Percentiles rank a stretch among this genome's conserved stretches.
Conservation (phyloP, 2,888 invertebrate species). For the Adelognathus sp. region DNA sequence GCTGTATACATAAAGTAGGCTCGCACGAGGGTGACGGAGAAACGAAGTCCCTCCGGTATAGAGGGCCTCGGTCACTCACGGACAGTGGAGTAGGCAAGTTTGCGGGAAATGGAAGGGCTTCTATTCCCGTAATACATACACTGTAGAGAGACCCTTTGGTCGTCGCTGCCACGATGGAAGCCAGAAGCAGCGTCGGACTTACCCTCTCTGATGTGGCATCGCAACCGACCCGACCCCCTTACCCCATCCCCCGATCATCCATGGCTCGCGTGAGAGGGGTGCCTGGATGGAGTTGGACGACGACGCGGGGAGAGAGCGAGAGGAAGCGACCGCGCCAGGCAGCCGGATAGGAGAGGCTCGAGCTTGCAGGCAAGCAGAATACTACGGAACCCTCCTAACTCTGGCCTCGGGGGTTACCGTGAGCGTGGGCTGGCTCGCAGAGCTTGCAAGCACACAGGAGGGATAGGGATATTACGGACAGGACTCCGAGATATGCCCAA, state of each 20-base stretch:
- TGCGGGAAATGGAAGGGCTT: conserved; percentile 24
- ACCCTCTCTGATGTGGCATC: conserved; percentile 57
- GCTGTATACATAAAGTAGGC: not conserved
- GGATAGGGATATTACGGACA: conserved; percentile 79
- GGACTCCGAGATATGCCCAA: conserved; percentile 78
- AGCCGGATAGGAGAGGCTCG: conserved; percentile 31
- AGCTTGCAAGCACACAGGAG: conserved; percentile 60
- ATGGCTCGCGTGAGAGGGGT: conserved; percentile 56
- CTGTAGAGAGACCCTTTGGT: conserved; percentile 45
- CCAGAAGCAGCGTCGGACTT: conserved; percentile 52
- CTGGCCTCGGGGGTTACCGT: conserved; percentile 64
- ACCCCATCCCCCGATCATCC: conserved; percentile 52
- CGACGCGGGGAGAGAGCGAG: conserved; percentile 55
- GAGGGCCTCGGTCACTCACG: conserved; percentile 40
- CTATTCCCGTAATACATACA: conserved; percentile 37
- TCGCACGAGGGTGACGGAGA: conserved; percentile 22
- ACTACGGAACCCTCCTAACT: conserved; percentile 77
- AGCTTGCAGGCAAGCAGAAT: conserved; percentile 66
- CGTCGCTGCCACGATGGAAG: conserved; percentile 53
- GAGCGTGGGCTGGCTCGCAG: conserved; percentile 68
- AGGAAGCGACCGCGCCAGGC: conserved; percentile 55
- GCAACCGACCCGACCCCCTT: conserved; percentile 54
- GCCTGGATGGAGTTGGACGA: conserved; percentile 44
- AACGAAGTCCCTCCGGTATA: conserved; percentile 42
- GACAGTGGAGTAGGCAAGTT: conserved; percentile 34